These are phyloP conservation scores for Dendroctonus valens DNA, from an alignment of 1,140 invertebrate species.

Conservation along the genomic window DNA sequence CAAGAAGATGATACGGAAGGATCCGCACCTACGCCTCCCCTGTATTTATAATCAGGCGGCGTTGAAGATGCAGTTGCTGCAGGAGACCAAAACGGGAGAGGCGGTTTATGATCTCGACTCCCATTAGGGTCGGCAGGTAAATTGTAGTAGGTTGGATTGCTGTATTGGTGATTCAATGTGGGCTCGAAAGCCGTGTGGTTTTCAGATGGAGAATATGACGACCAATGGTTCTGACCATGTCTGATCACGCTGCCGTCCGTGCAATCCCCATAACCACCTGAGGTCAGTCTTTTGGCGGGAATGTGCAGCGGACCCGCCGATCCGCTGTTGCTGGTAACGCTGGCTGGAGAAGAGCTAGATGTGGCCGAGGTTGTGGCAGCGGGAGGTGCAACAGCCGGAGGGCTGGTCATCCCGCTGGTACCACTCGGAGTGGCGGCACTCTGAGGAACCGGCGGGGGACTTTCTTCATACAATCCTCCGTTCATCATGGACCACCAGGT, in stretches of 20 bases:
- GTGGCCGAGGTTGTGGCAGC: constrained; percentile 57
- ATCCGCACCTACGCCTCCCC: constrained; percentile 55
- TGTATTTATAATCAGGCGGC: constrained; percentile 65
- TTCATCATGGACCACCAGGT: constrained; percentile 83
- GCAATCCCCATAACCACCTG: constrained; percentile 59
- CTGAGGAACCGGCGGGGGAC: constrained; percentile 63
- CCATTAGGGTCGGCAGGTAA: constrained; percentile 62
- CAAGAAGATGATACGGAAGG: constrained; percentile 61
- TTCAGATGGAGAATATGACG: constrained; percentile 68
- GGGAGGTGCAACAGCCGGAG: constrained; percentile 56
- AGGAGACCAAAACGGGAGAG: constrained; percentile 68
- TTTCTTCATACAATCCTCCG: constrained; percentile 72
- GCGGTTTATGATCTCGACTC: constrained; percentile 61
- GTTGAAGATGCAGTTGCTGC: constrained; percentile 54
- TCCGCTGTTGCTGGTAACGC: constrained; percentile 62
- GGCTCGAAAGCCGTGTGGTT: constrained; percentile 61
- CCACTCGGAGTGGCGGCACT: constrained; percentile 54
- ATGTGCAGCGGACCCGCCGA: constrained; percentile 73
- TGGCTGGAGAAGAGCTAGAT: constrained; percentile 69
- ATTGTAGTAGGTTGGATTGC: constrained; percentile 75
- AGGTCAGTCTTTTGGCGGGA: constrained; percentile 72
- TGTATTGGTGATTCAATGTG: constrained; percentile 66
- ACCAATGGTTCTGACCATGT: constrained; percentile 69
- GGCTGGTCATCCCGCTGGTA: constrained; percentile 53
- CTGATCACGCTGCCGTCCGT: constrained; percentile 67